A percentile compares a stretch with the other conserved stretches of the same genome.
Conservation (phyloP, 2,113 vertebrate species). For the Gila orcuttii region DNA sequence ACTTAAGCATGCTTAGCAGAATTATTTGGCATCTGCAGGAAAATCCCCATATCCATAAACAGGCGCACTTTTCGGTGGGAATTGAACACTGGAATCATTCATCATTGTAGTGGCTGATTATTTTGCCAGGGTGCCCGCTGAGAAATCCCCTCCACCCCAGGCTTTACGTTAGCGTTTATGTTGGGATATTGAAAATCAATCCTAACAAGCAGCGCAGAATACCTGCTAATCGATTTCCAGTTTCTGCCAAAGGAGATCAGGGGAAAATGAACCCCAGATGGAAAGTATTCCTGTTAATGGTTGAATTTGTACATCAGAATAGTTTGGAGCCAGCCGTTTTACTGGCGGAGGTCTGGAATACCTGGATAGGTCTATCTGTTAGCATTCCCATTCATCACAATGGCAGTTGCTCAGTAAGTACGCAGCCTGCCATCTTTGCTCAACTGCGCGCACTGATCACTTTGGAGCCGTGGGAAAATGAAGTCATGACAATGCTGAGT, state of each 20-base stretch:
- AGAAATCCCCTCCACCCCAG: slow-evolving; percentile 40
- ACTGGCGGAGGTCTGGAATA: neutral
- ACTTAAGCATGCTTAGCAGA: slow-evolving; percentile 54
- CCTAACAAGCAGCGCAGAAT: slow-evolving; percentile 72
- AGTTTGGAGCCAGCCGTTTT: neutral
- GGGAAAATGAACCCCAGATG: slow-evolving; percentile 8
- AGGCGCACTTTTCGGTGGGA: slow-evolving; percentile 58
- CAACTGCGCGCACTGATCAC: neutral
- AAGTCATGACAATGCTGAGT: neutral
- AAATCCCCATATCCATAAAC: slow-evolving; percentile 75
- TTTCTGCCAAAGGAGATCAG: slow-evolving; percentile 54
- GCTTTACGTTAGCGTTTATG: slow-evolving; percentile 63
- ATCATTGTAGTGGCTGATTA: slow-evolving; percentile 64
- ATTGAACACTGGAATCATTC: slow-evolving; percentile 68
- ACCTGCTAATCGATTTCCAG: slow-evolving; percentile 60
- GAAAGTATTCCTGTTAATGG: slow-evolving; percentile 25
- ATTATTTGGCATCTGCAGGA: slow-evolving; percentile 71
- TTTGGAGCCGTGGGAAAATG: neutral
- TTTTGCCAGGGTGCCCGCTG: slow-evolving; percentile 72
- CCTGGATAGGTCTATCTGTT: neutral
- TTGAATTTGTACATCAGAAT: neutral
- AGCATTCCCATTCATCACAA: neutral
- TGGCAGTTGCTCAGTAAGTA: neutral
- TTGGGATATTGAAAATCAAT: slow-evolving; percentile 72
- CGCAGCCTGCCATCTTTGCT: neutral